Evolutionary conservation across 2,113 vertebrate species (phyloP).

Genomic region (Scomber japonicus): DNA sequence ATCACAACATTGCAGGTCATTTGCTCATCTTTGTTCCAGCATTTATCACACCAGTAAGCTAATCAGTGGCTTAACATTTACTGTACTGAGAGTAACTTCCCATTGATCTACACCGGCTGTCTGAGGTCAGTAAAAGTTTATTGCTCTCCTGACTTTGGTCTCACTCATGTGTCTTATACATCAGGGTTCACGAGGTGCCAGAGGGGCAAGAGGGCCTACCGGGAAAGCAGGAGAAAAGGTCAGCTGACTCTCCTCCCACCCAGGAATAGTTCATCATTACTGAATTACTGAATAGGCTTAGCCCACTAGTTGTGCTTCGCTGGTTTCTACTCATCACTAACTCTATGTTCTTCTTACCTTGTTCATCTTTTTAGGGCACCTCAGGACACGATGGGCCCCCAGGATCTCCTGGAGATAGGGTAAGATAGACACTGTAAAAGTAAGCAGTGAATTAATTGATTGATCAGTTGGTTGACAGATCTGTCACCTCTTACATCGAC

Average conservation of each 20-base stretch:
- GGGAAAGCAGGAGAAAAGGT: constrained; percentile 98
- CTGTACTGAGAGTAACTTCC: neutral
- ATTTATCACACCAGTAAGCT: neutral
- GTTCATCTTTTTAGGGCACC: constrained; percentile 85
- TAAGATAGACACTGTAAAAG: constrained; percentile 70
- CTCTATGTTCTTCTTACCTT: neutral
- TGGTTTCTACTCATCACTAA: neutral
- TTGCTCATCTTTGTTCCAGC: too few species aligned
- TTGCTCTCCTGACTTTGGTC: neutral
- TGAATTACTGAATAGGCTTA: neutral
- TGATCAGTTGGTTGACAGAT: neutral
- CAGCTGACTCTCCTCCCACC: constrained; percentile 46
- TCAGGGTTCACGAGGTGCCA: constrained; percentile 92
- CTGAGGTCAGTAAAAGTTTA: neutral
- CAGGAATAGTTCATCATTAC: neutral
- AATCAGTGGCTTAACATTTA: neutral
- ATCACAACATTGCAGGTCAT: neutral
- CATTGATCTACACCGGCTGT: neutral
- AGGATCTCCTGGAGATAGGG: constrained; percentile 94
- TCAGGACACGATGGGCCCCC: constrained; percentile 94
- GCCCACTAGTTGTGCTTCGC: neutral
- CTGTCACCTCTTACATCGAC: neutral
- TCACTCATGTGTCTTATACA: constrained; percentile 14
- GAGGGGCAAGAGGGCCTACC: constrained; percentile 93
- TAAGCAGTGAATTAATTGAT: neutral